Base-by-base conservation (phyloP, 2,888 invertebrate genomes). In the Cantharis flavilabris region DNA sequence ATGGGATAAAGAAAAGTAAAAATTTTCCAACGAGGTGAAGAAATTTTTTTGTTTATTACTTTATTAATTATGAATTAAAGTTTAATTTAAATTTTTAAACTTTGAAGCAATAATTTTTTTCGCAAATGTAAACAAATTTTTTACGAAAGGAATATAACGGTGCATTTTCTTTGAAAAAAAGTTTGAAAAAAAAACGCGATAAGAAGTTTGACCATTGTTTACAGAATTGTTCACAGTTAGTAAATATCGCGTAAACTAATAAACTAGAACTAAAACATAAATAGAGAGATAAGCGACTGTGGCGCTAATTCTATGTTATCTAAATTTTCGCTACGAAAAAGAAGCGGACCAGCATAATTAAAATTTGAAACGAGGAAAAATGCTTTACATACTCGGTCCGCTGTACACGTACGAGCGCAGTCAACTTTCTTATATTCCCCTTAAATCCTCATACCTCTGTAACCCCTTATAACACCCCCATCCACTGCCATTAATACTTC, bases 401-500 rank as follows among this genome's bases (percentile, higher is more conserved):
- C 86, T 87, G 87, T 87, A 88, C 88, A 88, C 88, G 87, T 88
- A 87, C 88, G 88, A 86, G 87, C 86, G 86, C 87, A 87, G 87
- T 86, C 87, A 87, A 87, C 87, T 87, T 86, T 86, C 87, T 86
- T 87, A 86, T 85, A 81, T 84, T 82, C 84, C 79, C 83, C 83
- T 82, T 81, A 80, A 76, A 82, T 83, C 84, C 81, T 70, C 79
- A 76, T 79, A 72, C 79, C 75, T 72, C 74, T 76, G 76, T 74
- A 77, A 81, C 81, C 83, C 84, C 83, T 83, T 84, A 83, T 82
- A 83, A 82, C 82, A 80, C 83, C 82, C 82, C 81, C 82, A 80
- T 83, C 86, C 84, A 85, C 86, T 85, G 87, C 88, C 87, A 87
- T 88, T 88, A 88, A 88, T 88, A 88, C 89, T 89, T 89, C 89